Evolutionary conservation across 2,888 invertebrate genomes (phyloP), one percentile per base, ranked within the genome.

Genomic region (Macaria notata): DNA sequence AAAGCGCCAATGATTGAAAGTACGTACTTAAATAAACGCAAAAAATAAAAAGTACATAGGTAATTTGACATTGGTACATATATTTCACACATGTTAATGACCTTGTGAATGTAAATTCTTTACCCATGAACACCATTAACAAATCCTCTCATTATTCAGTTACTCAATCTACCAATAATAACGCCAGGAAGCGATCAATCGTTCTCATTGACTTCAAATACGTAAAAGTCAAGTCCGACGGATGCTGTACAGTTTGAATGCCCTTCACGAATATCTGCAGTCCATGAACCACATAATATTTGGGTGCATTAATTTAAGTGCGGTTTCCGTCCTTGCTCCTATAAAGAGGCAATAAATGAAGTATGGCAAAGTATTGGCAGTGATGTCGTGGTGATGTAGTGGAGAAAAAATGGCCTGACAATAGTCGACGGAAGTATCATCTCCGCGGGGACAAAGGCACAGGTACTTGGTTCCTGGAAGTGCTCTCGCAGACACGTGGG

Each of bases 401-500:
- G 33, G 7, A 36, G 33, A 2, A 36, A 3, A 7, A 36, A 36
- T 36, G 33, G 33, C 33, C 5, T 51, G 33, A 43, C 30, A 45
- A 59, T 56, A 65, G 59, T 50, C 47, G 38, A 44, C 59, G 66
- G 65, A 66, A 61, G 63, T 59, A 50, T 57, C 61, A 60, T 54
- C 62, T 55, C 65, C 62, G 47, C 48, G 31, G 48, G 33, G 29
- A 56, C 52, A 63, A 64, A 41, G 38, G 60, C 19, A 47, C 56
- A 66, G 63, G 60, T 63, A 64, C 56, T 57, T 44, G 29, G 63
- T 66, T 66, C 66, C 59, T 61, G 59, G 66, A 65, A 66, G 55
- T 49, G 43, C 41, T 47, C 46, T 38, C 42, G n/a, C 9, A 46
- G 9, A 31, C 51, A 55, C 59, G 55, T 51, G 54, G 19, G 19